Base-by-base conservation (phyloP, 2,113 vertebrate species). In the Pollimyrus isidori region DNA sequence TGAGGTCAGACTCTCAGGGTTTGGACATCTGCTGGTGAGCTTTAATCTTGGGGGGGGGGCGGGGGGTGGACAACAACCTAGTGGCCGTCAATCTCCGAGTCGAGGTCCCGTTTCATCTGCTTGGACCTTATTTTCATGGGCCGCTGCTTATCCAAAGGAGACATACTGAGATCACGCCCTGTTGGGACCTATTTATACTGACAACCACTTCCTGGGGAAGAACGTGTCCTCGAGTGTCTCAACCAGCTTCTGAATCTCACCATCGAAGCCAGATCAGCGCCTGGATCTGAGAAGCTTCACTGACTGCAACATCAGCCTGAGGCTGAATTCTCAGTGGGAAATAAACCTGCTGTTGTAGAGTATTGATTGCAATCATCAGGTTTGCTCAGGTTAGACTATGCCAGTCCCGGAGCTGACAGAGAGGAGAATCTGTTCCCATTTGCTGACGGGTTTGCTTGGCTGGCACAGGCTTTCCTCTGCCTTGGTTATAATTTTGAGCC, bases 1-100 rank as follows among this genome's bases (percentile, higher is more conserved):
- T 53, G 48, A 65, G 85, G 69, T 83, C 30, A 88, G 7, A 17
- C 30, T 17, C 10, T 17, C 10, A 30, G 69, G 69, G 69, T 26
- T 76, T 45, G 45, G 62, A 65, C 62, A 73, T 88, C 87, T 88
- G 87, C n/a, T 88, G 87, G 45, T 52, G 87, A 88, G 26, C 48
- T 73, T 88, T 88, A 88, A n/a, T 23, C 49, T 73, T 5, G 42
- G 11, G 13, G 48, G 50, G 30, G 49, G 3, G 56, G 3, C 23
- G 3, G 58, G 26, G 62, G 83, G 45, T 5, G 1, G 46, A 45
- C 4, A 45, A 83, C 46, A 80, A 52, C 39, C n/a, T 30, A 56
- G 21, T 45, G 50, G 88, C 49, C 21, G 21, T 53, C 48, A 89
- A 53, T 82, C 62, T 88, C 23, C 15, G 26, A 26, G 39, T 26